Base-by-base conservation (phyloP, 2,888 invertebrate genomes). In the Noctua janthina region DNA sequence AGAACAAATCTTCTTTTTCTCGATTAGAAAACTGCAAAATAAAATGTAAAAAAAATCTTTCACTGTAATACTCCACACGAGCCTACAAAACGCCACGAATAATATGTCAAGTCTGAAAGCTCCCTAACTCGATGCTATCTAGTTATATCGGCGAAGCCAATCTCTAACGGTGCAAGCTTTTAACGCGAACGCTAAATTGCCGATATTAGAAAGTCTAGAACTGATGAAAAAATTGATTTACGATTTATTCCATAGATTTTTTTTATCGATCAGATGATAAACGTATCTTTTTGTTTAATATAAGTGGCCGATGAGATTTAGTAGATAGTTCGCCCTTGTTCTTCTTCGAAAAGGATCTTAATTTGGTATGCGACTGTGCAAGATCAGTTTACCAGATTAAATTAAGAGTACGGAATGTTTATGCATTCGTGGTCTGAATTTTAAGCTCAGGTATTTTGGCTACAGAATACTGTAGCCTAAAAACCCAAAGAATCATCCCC, bases 111-210 rank as follows among this genome's bases (percentile, higher is more conserved):
- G 86, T 86, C 75, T 81, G 67, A 73, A 76, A 78, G 75, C 82
- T 74, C 51, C 70, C 43, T 81, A 59, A 78, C 62, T 17, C 46
- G 10, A 20, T 56, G 77, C 43, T 85, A 87, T 72, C 75, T 81
- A 71, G 82, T 59, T 62, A 69, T 66, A 87, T 88, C 88, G 11
- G 69, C 75, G 73, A 70, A 35, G 49, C 86, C 82, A 83, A 90
- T 90, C 80, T 74, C 81, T 90, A 89, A 89, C 89, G 89, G 90
- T 84, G 76, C 46, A 20, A 86, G 86, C 79, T 84, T 78, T 89
- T 85, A 90, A 79, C 78, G 83, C 74, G 64, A 77, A 80, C 59
- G 69, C 79, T 84, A 79, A 89, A 89, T 82, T 74, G 74, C 43
- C 62, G 80, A 74, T 74, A 82, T 88, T 87, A 86, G 90, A 90